phyloP scores from a whole-genome alignment of 2,797 vertebrate genomes.

The Acipenser ruthenus region DNA sequence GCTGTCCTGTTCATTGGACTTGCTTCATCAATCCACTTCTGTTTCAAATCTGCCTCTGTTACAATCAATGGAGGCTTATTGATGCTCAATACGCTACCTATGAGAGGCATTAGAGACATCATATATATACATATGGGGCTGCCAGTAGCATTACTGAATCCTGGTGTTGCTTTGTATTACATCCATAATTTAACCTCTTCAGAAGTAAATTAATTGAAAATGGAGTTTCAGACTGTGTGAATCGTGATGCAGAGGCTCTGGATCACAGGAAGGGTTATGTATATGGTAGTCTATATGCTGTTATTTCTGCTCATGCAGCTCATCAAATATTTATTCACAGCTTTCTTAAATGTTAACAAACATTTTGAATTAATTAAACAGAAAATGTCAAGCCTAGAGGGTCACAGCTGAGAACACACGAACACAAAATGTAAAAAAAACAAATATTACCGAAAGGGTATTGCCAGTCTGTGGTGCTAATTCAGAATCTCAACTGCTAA shows the following conservation, averaged over 20 bases:
- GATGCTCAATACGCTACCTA: not conserved
- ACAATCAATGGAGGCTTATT: not conserved
- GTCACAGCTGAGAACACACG: constrained; percentile 6
- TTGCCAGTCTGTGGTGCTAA: not conserved
- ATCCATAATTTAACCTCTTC: no score
- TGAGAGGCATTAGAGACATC: not conserved
- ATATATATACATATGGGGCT: not conserved
- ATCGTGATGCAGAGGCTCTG: not conserved
- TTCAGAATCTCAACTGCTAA: no score
- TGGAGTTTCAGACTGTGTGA: no score
- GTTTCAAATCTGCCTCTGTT: constrained; percentile 4
- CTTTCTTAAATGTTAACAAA: constrained; percentile 21
- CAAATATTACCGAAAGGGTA: not conserved
- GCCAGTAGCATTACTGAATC: no score
- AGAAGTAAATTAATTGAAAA: no score
- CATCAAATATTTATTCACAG: constrained; percentile 22
- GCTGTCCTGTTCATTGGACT: constrained; percentile 4
- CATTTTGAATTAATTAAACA: constrained; percentile 20
- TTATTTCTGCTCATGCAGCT: constrained; percentile 16
- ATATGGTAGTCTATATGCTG: not conserved
- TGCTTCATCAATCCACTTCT: constrained; percentile 1
- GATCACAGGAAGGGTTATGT: constrained; percentile 8
- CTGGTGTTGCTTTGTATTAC: not conserved
- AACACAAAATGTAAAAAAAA: not conserved
- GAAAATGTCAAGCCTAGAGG: constrained; percentile 14